Evolutionary conservation across 2,888 invertebrate genomes (phyloP).

Genomic region (Hermaeophaga mercurialis): DNA sequence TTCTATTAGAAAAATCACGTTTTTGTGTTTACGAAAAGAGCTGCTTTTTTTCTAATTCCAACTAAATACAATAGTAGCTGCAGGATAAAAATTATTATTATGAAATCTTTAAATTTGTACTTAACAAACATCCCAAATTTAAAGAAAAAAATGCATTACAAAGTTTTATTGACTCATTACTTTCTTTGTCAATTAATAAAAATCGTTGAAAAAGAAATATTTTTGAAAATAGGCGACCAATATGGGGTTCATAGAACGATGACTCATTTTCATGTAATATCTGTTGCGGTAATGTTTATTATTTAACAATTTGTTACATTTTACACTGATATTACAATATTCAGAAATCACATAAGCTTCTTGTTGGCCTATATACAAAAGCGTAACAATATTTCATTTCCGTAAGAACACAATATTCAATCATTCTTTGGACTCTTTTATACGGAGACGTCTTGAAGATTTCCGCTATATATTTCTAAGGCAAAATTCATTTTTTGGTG

Average conservation of each 20-base stretch:
- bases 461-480: not conserved
- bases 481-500: no score
- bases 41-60: no score
- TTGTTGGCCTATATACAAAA: conserved; percentile 42
- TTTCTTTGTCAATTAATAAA: no score
- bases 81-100: no score
- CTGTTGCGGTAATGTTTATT: not conserved
- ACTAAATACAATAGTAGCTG: no score
- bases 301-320: conserved; percentile 35
- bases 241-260: conserved; percentile 1
- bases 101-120: no score
- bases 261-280: conserved; percentile 5
- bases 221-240: not conserved
- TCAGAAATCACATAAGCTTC: conserved; percentile 49
- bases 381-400: conserved; percentile 36
- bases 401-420: conserved; percentile 15
- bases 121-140: no score
- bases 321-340: conserved; percentile 44
- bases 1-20: no score
- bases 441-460: not conserved
- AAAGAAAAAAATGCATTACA: no score
- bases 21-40: no score
- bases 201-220: no score
- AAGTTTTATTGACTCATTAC: no score
- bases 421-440: not conserved